Evolutionary conservation across 2,888 invertebrate genomes (phyloP), one percentile per base, ranked within the genome.

Genomic region (Caenorhabditis panamensis): DNA sequence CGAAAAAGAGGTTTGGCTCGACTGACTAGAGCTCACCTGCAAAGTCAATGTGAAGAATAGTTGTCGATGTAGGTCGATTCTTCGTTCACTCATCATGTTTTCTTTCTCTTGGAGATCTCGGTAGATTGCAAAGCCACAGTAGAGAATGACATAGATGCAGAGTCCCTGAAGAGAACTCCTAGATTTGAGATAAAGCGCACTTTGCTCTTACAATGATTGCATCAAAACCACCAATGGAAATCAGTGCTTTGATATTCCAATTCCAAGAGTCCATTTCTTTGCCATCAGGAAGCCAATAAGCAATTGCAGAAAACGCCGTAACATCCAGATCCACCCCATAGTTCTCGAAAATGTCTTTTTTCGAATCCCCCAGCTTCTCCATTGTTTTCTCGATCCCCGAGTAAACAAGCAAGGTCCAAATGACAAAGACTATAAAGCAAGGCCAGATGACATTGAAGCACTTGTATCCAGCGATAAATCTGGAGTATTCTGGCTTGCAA

Each of bases 401-500:
- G 0, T 44, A 54, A 31, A 9, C 41, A 44, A 28, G 26, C 8
- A 0, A 26, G 1, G 6, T 56, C 47, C 47, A 47, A 20, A 11
- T 20, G 20, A 47, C 3, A 18, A 47, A 47, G 47, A 4, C 2
- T 4, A 47, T 18, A 4, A 9, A 18, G n/a, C 54, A 22, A 0
- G 59, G 59, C 3, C 36, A 9, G 9, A 37, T 13, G 22, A 49
- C 36, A 2, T 58, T 11, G 5, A 11, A 6, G 3, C 28, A 59
- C 16, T 49, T 28, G 18, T 37, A 49, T 5, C 28, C 16, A 1
- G n/a, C n/a, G 36, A 41, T 49, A 22, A 24, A 51, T 22, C 0
- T 4, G n/a, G 36, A 36, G 4, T 59, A 59, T 49, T 58, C 64
- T 20, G n/a, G 61, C 69, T 47, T 61, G 44, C 69, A 69, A 37